These are phyloP conservation scores for Zingel zingel DNA, from an alignment of 2,113 vertebrate species.

Conservation along the genomic window DNA sequence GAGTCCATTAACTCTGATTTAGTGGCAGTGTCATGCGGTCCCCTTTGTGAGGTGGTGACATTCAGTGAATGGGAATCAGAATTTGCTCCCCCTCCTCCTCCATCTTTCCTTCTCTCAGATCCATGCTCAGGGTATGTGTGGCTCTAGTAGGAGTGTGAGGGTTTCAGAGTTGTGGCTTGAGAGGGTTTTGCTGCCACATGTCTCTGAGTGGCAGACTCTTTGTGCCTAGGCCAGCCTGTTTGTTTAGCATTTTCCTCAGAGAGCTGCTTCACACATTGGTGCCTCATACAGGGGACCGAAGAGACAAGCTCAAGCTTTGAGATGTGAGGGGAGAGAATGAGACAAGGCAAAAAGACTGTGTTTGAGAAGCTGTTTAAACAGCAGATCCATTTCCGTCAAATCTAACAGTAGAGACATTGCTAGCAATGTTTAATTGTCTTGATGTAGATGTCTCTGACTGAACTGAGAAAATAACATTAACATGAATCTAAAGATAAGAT, in stretches of 20 bases:
- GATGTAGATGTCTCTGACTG: background rate
- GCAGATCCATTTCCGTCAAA: background rate
- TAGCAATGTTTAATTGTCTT: background rate
- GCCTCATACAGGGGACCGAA: constrained; percentile 31
- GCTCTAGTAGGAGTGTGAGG: constrained; percentile 59
- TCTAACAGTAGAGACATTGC: background rate
- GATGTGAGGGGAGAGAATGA: constrained; percentile 4
- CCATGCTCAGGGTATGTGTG: constrained; percentile 40
- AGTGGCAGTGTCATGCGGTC: constrained; percentile 81
- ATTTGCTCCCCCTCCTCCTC: constrained; percentile 63
- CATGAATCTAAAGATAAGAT: too few relatives aligned
- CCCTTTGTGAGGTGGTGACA: constrained; percentile 84
- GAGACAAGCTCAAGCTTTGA: constrained; percentile 27
- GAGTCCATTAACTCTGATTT: constrained; percentile 88
- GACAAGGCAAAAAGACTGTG: background rate
- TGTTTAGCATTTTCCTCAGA: constrained; percentile 78
- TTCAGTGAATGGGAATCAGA: constrained; percentile 83
- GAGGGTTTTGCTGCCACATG: constrained; percentile 77
- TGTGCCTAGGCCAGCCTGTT: constrained; percentile 80
- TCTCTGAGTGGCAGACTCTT: constrained; percentile 78
- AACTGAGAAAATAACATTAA: background rate
- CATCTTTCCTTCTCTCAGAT: constrained; percentile 63
- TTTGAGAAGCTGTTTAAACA: background rate
- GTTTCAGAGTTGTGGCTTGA: constrained; percentile 48
- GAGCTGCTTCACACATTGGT: constrained; percentile 69